Base-by-base conservation (phyloP, 2,113 vertebrate genomes). In the Pseudonaja textilis region DNA sequence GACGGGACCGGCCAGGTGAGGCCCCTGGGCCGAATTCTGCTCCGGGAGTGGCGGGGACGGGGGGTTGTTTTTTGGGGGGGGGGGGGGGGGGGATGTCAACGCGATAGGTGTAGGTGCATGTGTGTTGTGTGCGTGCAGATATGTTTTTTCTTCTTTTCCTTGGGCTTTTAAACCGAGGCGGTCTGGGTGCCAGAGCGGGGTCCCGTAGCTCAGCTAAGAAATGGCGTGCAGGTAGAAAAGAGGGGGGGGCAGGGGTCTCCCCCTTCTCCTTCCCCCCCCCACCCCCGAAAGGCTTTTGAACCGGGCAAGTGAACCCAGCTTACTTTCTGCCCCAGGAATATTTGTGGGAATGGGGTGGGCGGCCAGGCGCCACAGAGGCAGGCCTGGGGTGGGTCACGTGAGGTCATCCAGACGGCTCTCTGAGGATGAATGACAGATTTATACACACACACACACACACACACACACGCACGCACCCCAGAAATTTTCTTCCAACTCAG, bases 331-430 rank as follows among this genome's bases (percentile, higher is more conserved):
- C 56, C 34, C 74, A 10, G 25, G 10, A 29, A 50, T 50, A 50
- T 50, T 50, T 50, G 47, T 34, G 18, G 1, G 4, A 2, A 29
- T 0, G 10, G 45, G 0, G 5, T 0, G 29, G 34, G 39, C n/a
- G 1, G 3, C 1, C 18, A 10, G 18, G 22, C 1, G 47, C 12
- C 45, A 50, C 42, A 61, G 26, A 1, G 61, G 3, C 29, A 18
- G n/a, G 4, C 2, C 2, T 20, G 1, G 16, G 4, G 45, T 59
- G 81, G 45, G 88, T 90, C 55, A 64, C 8, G n/a, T 18, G 45
- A 50, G 92, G 88, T 87, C 88, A 39, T 61, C 20, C 1, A 8
- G 47, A 16, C 1, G 0, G 45, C 4, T 61, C 42, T 55, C 45
- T 26, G 87, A 25, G 54, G 8, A 59, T 64, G 74, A 90, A 54